Conservation (phyloP, 2,888 invertebrate genomes). For the Cheiracanthium punctorium region DNA sequence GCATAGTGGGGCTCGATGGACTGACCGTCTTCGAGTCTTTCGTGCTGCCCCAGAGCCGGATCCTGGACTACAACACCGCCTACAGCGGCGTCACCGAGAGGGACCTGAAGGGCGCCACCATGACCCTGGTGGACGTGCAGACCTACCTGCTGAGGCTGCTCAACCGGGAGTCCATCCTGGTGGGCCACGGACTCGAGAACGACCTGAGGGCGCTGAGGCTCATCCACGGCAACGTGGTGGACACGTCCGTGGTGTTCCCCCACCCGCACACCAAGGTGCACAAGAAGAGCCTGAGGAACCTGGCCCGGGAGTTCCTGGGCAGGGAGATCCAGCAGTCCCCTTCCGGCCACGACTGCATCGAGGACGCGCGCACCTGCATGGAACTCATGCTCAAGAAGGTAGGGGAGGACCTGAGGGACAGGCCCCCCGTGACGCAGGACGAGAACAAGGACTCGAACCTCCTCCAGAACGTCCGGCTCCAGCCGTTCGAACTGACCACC, state of each 20-base stretch:
- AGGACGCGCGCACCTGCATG: constrained; percentile 96
- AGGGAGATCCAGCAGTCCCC: constrained; percentile 93
- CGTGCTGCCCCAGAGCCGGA: constrained; percentile 90
- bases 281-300: constrained; percentile 89
- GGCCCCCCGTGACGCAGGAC: neutral
- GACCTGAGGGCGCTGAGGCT: constrained; percentile 95
- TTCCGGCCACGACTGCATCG: constrained; percentile 95
- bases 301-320: constrained; percentile 89
- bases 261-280: constrained; percentile 92
- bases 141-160: constrained; percentile 91
- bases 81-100: constrained; percentile 96
- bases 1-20: constrained; percentile 87
- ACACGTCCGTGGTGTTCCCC: constrained; percentile 95
- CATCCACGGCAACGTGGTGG: constrained; percentile 91
- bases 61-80: constrained; percentile 96
- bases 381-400: constrained; percentile 92
- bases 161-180: constrained; percentile 91
- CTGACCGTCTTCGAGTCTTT: constrained; percentile 91
- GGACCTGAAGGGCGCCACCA: constrained; percentile 86
- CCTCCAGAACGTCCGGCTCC: neutral
- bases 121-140: constrained; percentile 89
- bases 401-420: constrained; percentile 81
- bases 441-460: constrained; percentile 18
- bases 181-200: constrained; percentile 97
- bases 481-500: neutral